Conservation (phyloP, 2,888 invertebrate genomes). For the Anoplius nigerrimus region DNA sequence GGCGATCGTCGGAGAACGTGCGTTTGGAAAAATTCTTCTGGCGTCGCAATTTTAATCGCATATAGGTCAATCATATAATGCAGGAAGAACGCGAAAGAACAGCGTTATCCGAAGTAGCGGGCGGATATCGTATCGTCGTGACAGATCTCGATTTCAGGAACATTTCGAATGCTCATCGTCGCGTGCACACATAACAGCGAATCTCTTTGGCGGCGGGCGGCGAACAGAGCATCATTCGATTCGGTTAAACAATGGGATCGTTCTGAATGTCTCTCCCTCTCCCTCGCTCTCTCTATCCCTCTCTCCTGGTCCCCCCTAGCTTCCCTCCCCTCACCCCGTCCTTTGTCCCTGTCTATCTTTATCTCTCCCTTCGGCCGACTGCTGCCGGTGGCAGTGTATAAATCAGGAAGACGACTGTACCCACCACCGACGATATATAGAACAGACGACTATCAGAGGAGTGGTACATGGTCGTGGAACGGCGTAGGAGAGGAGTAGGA, state of each 20-base stretch:
- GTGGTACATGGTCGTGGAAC: conserved; percentile 3
- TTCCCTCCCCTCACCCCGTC: conserved; percentile 24
- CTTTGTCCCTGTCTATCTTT: conserved; percentile 19
- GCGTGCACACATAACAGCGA: conserved; percentile 40
- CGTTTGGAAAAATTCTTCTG: no score
- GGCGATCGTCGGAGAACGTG: no score
- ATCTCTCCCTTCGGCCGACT: no score
- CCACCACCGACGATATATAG: conserved; percentile 48
- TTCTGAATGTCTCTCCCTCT: conserved; percentile 43
- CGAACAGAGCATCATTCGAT: conserved; percentile 56
- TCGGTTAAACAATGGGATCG: conserved; percentile 71
- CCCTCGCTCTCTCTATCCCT: no score
- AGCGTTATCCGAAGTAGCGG: no score
- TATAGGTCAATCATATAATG: background rate
- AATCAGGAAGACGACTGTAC: conserved; percentile 72
- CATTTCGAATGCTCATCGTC: conserved; percentile 17
- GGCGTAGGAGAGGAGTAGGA: conserved; percentile 18
- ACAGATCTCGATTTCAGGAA: conserved; percentile 7
- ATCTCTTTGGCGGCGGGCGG: conserved; percentile 46
- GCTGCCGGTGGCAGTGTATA: conserved; percentile 72
- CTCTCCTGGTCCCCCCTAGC: no score
- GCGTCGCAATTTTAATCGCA: no score
- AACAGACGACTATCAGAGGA: conserved; percentile 34
- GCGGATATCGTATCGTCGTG: background rate
- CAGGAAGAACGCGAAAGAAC: no score